A percentile compares a stretch with the other conserved stretches of the same genome.
These are phyloP conservation scores for Drosophila santomea DNA, from an alignment of 1,140 invertebrate genomes.

Conservation along the genomic window DNA sequence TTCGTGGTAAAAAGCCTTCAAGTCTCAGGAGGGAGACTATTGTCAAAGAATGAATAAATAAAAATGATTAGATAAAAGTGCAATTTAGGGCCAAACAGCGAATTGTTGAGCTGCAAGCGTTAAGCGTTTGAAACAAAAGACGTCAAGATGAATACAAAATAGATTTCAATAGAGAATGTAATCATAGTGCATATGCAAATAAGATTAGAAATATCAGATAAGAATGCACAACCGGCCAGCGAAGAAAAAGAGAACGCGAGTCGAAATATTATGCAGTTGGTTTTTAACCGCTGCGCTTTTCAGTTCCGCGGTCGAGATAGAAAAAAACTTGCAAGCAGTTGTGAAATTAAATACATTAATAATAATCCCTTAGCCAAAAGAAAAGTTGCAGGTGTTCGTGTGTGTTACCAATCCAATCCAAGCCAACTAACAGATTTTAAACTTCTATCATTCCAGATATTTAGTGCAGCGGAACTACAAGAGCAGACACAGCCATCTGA, in stretches of 20 bases:
- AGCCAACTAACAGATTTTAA: not conserved
- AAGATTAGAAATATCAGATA: not conserved
- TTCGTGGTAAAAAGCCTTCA: not conserved
- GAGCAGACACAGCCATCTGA: not conserved
- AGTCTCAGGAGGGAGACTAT: not conserved
- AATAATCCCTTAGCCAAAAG: no score
- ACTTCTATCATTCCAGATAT: slow-evolving; percentile 18
- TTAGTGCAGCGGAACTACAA: slow-evolving; percentile 7
- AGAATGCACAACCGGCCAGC: not conserved
- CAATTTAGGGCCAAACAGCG: not conserved
- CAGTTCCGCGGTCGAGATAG: not conserved
- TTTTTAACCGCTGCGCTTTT: not conserved
- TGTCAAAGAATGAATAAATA: not conserved
- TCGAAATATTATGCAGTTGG: not conserved
- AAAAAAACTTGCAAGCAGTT: not conserved
- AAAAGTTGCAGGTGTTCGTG: no score
- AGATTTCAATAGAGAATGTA: no score
- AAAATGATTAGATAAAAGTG: slow-evolving; percentile 1
- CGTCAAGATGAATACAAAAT: no score
- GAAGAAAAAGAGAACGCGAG: not conserved
- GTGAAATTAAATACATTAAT: not conserved
- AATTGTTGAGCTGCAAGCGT: no score
- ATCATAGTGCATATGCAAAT: not conserved
- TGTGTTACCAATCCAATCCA: not conserved
- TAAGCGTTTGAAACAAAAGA: no score